phyloP scores from a whole-genome alignment of 2,888 invertebrate species.

The Andrena bicolor region DNA sequence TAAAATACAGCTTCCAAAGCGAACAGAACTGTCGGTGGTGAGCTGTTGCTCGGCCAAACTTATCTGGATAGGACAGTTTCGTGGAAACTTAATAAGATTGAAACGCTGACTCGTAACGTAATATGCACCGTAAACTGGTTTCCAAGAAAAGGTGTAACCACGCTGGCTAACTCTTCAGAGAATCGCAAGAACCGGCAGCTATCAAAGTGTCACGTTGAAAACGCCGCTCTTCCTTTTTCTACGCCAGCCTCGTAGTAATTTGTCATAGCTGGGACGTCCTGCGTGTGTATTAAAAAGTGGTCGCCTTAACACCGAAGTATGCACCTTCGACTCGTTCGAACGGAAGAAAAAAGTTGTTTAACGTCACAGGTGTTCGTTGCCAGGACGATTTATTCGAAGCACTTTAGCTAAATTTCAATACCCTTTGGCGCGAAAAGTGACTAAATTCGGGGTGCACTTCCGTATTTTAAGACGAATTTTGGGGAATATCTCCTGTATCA shows the following conservation, averaged over 20 bases:
- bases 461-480: not conserved
- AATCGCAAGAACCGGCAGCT: constrained; percentile 31
- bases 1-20: no score
- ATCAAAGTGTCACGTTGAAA: constrained; percentile 41
- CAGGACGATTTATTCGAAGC: not conserved
- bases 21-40: no score
- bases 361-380: not conserved
- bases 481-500: not conserved
- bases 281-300: constrained; percentile 12
- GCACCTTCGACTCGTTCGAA: not conserved
- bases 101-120: constrained; percentile 17
- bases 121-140: constrained; percentile 39
- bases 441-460: not conserved
- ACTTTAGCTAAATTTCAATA: not conserved
- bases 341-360: not conserved
- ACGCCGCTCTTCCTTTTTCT: constrained; percentile 25
- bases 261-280: constrained; percentile 27
- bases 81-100: constrained; percentile 9
- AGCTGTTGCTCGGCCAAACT: not conserved
- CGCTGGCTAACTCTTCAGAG: constrained; percentile 21
- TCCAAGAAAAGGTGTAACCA: constrained; percentile 33
- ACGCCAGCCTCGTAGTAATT: constrained; percentile 24
- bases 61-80: constrained; percentile 4
- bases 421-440: not conserved
- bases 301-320: constrained; percentile 3